Base-by-base conservation (phyloP, 1,140 invertebrate species). In the Tetramorium alpestre region DNA sequence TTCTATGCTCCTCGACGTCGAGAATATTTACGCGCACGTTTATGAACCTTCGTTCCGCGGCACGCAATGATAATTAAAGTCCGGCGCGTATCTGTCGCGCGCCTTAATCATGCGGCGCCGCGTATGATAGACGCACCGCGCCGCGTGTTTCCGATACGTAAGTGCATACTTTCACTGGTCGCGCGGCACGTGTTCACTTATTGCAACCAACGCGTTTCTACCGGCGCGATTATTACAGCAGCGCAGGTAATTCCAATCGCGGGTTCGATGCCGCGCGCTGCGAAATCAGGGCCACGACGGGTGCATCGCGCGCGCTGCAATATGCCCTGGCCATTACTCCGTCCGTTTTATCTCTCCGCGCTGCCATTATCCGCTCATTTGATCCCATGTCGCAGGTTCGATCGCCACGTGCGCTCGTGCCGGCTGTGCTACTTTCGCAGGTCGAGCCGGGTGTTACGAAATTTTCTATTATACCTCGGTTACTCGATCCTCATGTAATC, bases 141-240 rank as follows among this genome's bases (percentile, higher is more conserved):
- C 56, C 58, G 65, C 78, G 47, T 89, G 87, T 88, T 92, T 89
- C 85, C 86, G 72, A 85, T 88, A 89, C 86, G 70, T 88, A 90
- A 93, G 77, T 88, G 89, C 87, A 86, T 90, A 93, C 92, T 92
- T 92, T 92, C 92, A 90, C 91, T 88, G 44, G 64, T 82, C 64
- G 22, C 38, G 62, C 49, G 88, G 86, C 91, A 92, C 90, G 91
- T 91, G 92, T 78, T 90, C 49, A n/a, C n/a, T 72, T 58, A 72
- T 44, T 81, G 85, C 85, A 69, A 56, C 38, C 73, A 10, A 54
- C 49, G 49, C 56, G 54, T 62, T 72, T 56, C 38, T 73, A 44
- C 56, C 67, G 33, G 4, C 22, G 60, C 87, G 60, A 87, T 87
- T 77, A 76, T 81, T 51, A 76, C 18, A n/a, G n/a, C 49, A 33